Percentiles rank a stretch among this genome's conserved stretches.
phyloP scores from a whole-genome alignment of 2,113 vertebrate species.

The Alligator sinensis region DNA sequence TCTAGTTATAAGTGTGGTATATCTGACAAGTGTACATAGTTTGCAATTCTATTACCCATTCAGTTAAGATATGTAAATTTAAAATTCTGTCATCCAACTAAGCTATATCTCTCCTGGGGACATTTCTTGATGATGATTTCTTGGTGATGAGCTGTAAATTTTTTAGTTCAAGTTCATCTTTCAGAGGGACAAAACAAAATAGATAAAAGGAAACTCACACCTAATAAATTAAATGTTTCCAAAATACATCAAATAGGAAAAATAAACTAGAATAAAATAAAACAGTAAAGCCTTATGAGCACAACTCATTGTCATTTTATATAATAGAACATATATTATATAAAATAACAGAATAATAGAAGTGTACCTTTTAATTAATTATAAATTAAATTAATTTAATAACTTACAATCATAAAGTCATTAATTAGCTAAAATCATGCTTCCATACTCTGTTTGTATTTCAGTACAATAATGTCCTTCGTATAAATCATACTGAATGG shows the following conservation, averaged over 20 bases:
- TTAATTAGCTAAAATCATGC: neutral
- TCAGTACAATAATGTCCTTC: neutral
- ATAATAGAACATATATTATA: no score
- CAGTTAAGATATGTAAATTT: neutral
- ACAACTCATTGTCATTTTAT: neutral
- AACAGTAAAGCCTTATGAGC: neutral
- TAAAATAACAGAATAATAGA: no score
- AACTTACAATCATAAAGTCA: neutral
- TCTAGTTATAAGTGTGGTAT: no score
- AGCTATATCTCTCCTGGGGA: neutral
- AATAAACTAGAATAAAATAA: neutral
- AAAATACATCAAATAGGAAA: neutral
- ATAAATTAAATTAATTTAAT: neutral
- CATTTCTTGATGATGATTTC: neutral
- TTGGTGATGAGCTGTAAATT: neutral
- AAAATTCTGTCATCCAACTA: neutral
- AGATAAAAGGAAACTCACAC: neutral
- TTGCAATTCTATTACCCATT: neutral
- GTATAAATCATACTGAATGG: neutral
- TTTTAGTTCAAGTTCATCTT: neutral
- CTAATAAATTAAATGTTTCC: neutral
- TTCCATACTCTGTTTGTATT: neutral
- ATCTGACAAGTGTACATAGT: no score
- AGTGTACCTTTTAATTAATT: neutral
- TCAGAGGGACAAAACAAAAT: conserved; percentile 6